A percentile compares a stretch with the other conserved stretches of the same genome.
Evolutionary conservation across 1,140 invertebrate species (phyloP).

Genomic region (Hycleus phaleratus): DNA sequence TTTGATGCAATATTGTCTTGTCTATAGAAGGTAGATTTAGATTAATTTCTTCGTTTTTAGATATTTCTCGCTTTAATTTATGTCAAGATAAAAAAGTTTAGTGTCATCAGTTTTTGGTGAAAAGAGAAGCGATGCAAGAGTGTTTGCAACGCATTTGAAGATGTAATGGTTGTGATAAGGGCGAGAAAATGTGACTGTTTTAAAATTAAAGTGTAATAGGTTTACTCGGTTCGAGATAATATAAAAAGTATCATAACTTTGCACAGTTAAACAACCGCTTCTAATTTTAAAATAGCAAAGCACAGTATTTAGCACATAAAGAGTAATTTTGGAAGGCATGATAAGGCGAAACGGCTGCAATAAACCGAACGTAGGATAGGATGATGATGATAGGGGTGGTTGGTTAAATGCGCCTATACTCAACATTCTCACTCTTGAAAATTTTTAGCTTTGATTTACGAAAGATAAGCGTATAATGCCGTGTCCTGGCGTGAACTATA

Average conservation of each 20-base stretch:
- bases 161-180: constrained; percentile 34
- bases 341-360: constrained; percentile 27
- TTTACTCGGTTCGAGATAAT: constrained; percentile 35
- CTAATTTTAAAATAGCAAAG: constrained; percentile 31
- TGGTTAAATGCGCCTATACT: constrained; percentile 1
- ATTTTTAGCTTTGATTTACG: constrained; percentile 11
- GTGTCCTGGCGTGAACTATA: constrained; percentile 10
- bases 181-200: constrained; percentile 39
- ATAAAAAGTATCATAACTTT: constrained; percentile 35
- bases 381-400: background rate
- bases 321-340: constrained; percentile 20
- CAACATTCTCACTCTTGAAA: constrained; percentile 8
- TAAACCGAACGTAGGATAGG: constrained; percentile 15
- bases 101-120: constrained; percentile 35
- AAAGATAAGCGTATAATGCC: constrained; percentile 12
- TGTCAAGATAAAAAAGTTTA: constrained; percentile 36
- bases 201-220: constrained; percentile 40
- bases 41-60: no score
- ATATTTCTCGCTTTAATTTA: constrained; percentile 21
- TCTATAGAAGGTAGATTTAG: no score
- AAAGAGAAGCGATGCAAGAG: constrained; percentile 21
- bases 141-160: constrained; percentile 31
- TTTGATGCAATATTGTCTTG: no score
- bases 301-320: constrained; percentile 30
- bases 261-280: constrained; percentile 32